These are phyloP conservation scores for Anastrepha obliqua DNA, from an alignment of 1,140 invertebrate species.

Conservation along the genomic window DNA sequence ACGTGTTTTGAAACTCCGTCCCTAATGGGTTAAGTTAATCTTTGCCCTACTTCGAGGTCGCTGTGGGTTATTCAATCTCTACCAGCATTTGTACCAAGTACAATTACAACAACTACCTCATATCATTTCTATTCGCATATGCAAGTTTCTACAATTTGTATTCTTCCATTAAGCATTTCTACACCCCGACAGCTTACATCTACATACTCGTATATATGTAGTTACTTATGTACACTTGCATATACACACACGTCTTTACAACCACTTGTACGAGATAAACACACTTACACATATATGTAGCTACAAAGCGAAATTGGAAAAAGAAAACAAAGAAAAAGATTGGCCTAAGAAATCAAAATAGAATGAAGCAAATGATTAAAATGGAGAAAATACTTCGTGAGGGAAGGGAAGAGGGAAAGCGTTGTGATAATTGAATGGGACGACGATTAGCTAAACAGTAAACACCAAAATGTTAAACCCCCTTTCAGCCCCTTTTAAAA, in stretches of 20 bases:
- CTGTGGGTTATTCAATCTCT: too few species aligned
- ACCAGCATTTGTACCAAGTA: neutral
- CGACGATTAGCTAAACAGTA: neutral
- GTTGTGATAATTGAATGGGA: neutral
- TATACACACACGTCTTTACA: neutral
- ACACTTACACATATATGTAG: neutral
- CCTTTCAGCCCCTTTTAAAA: neutral
- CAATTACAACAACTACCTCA: neutral
- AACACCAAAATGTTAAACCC: neutral
- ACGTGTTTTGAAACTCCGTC: too few species aligned
- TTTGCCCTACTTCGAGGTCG: neutral
- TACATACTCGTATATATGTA: too few species aligned
- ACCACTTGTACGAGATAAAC: slow-evolving; percentile 31
- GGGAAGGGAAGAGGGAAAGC: slow-evolving; percentile 18
- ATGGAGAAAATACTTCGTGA: slow-evolving; percentile 3
- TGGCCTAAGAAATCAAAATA: neutral
- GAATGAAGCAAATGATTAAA: neutral
- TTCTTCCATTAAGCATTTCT: too few species aligned
- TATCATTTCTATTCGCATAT: neutral
- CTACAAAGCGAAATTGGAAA: neutral
- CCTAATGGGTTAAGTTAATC: too few species aligned
- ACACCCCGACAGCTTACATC: too few species aligned
- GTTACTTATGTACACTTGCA: neutral
- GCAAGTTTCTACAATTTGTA: neutral
- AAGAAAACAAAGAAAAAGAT: neutral